Evolutionary conservation across 1,140 invertebrate species (phyloP).

Genomic region (Anthonomus grandis): DNA sequence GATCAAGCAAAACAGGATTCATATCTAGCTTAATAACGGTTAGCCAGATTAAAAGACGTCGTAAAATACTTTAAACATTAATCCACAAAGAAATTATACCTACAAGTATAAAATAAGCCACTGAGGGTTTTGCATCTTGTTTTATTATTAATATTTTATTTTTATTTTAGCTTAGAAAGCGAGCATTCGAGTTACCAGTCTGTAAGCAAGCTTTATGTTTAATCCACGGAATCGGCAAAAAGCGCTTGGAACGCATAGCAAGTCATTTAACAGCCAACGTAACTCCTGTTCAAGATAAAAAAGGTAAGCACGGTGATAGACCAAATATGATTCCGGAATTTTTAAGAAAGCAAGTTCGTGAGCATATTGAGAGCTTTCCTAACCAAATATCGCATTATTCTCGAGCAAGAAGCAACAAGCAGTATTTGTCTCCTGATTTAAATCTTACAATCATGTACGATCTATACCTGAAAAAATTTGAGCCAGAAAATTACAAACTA

Average conservation of each 20-base stretch:
- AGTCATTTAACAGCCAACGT: neutral
- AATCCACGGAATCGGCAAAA: constrained; percentile 16
- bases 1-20: constrained; percentile 19
- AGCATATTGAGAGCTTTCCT: constrained; percentile 23
- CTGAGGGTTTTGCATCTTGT: neutral
- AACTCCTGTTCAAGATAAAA: constrained; percentile 9
- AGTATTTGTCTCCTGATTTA: constrained; percentile 21
- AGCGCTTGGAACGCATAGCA: constrained; percentile 14
- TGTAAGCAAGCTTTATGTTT: constrained; percentile 17
- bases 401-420: constrained; percentile 9
- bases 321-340: constrained; percentile 8
- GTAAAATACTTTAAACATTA: no score
- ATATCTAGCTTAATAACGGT: constrained; percentile 19
- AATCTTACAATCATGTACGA: constrained; percentile 27
- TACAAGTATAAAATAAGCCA: constrained; percentile 14
- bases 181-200: constrained; percentile 8
- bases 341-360: constrained; percentile 11
- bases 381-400: constrained; percentile 22
- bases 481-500: no score
- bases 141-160: neutral
- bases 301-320: constrained; percentile 11
- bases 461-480: constrained; percentile 19
- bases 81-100: constrained; percentile 1
- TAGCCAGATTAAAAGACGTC: neutral
- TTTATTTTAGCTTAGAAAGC: constrained; percentile 12